phyloP scores from a whole-genome alignment of 1,140 invertebrate species.

The Drosophila yakuba region DNA sequence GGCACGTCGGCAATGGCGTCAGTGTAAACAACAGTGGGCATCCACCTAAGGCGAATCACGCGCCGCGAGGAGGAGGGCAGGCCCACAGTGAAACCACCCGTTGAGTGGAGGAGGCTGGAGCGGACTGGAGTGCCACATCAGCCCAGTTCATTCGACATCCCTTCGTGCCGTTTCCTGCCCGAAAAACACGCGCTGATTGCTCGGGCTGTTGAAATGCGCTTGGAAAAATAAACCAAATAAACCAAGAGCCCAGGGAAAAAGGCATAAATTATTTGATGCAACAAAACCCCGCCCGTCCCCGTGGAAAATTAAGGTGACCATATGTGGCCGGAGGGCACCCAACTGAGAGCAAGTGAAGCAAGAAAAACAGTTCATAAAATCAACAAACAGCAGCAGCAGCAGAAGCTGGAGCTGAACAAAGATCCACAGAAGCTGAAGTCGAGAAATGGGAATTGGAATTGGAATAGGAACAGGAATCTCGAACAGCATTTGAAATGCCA shows the following conservation, averaged over 20 bases:
- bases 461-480: slow-evolving; percentile 35
- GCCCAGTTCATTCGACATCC: slow-evolving; percentile 54
- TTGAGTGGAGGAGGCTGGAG: slow-evolving; percentile 17
- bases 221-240: slow-evolving; percentile 82
- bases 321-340: slow-evolving; percentile 79
- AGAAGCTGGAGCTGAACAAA: slow-evolving; percentile 49
- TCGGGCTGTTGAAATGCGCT: slow-evolving; percentile 81
- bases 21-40: slow-evolving; percentile 63
- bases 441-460: slow-evolving; percentile 1
- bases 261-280: slow-evolving; percentile 79
- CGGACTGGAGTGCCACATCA: slow-evolving; percentile 43
- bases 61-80: slow-evolving; percentile 10
- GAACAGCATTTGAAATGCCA: slow-evolving; percentile 60
- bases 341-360: slow-evolving; percentile 72
- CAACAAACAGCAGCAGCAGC: slow-evolving; percentile 66
- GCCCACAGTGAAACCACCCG: slow-evolving; percentile 57
- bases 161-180: slow-evolving; percentile 72
- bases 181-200: slow-evolving; percentile 72
- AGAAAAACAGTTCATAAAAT: slow-evolving; percentile 83
- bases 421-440: slow-evolving; percentile 9
- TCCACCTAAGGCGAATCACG: slow-evolving; percentile 52
- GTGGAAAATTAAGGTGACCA: slow-evolving; percentile 76
- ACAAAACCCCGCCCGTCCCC: slow-evolving; percentile 6
- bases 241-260: slow-evolving; percentile 74
- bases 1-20: slow-evolving; percentile 65